These are phyloP conservation scores for Lottia scabra DNA, from an alignment of 2,888 invertebrate genomes.

Conservation along the genomic window DNA sequence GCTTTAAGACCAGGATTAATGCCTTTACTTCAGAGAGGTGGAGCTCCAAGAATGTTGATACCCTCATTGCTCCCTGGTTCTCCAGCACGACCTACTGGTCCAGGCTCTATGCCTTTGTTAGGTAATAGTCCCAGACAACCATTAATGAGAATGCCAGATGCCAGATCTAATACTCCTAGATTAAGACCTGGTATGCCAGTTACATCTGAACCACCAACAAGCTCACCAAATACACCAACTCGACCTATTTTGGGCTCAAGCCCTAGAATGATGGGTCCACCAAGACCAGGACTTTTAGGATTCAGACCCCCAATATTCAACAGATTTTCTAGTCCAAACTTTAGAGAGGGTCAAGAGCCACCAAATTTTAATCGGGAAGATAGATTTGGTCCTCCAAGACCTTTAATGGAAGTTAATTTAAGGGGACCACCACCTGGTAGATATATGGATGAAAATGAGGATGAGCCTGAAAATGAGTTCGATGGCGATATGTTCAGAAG, in stretches of 20 bases:
- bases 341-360: conserved; percentile 15
- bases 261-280: conserved; percentile 22
- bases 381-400: conserved; percentile 31
- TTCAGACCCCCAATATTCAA: conserved; percentile 25
- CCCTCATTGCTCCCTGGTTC: conserved; percentile 18
- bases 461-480: conserved; percentile 15
- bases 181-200: conserved; percentile 12
- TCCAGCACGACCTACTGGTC: conserved; percentile 19
- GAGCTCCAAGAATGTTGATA: conserved; percentile 1
- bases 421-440: conserved; percentile 20
- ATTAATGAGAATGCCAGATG: conserved; percentile 10
- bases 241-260: conserved; percentile 26
- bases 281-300: conserved; percentile 31
- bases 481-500: conserved; percentile 21
- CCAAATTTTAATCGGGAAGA: conserved; percentile 19
- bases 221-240: conserved; percentile 31
- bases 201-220: conserved; percentile 23
- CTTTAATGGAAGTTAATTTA: conserved; percentile 28
- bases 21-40: conserved; percentile 7
- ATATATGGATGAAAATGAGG: conserved; percentile 31
- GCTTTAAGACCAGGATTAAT: conserved; percentile 6
- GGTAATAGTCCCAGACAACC: conserved; percentile 23
- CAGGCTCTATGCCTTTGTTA: conserved; percentile 19
- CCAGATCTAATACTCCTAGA: background rate
- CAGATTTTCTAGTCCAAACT: conserved; percentile 14